Evolutionary conservation across 2,888 invertebrate species (phyloP), one percentile per base, ranked within the genome.

Genomic region (Luperina testacea): DNA sequence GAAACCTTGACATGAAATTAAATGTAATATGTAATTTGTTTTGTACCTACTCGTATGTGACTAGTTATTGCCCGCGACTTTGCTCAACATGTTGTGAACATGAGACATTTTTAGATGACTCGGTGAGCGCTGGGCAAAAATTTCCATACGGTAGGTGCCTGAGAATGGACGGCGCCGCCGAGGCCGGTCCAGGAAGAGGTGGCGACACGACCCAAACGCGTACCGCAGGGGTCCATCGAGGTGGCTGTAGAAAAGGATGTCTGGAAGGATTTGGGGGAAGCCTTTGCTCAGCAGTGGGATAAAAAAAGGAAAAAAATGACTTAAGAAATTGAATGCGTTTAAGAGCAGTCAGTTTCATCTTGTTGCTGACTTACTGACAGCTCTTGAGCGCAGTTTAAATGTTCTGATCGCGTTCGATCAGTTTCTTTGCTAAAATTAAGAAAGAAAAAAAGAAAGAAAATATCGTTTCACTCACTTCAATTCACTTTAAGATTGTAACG

Each of bases 1-100:
- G 20, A 65, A 89, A 83, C 94, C 94, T 94, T 94, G 94, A 92
- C 94, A 93, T 79, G 65, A 75, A 80, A 79, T 83, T 73, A 72
- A 69, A 78, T 70, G 69, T 72, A 81, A 68, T 79, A 84, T 80
- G 78, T 81, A 78, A 77, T 70, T 65, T 59, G 20, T 81, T 75
- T 63, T 64, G 42, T 75, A 75, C 20, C 64, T 63, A 38, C 11
- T 38, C 8, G 27, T 48, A 3, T 78, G 38, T 15, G 17, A 48
- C 48, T 64, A 9, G 32, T 24, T 27, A 5, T 13, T 42, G 20
- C 3, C 27, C 13, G 64, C n/a, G 42, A 32, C 32, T 76, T 68
- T 42, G 61, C 7, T 63, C 20, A 24, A 38, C 20, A 0, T 57
- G 8, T 9, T 13, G 59, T 13, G 5, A 0, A 38, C 0, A 38